A percentile compares a stretch with the other conserved stretches of the same genome.
Conservation (phyloP, 2,888 invertebrate species). For the Scelioninae gen. 2 region DNA sequence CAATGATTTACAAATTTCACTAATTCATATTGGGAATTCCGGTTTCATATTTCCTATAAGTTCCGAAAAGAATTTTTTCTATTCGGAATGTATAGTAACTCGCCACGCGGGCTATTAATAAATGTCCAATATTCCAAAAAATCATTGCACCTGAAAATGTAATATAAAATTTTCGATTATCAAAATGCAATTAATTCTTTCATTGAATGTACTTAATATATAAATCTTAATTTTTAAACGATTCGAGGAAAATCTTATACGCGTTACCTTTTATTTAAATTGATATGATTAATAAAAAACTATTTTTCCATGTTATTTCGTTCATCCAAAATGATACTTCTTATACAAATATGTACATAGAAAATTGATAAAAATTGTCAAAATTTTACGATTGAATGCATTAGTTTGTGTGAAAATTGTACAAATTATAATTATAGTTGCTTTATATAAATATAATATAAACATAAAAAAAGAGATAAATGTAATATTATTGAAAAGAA, state of each 20-base stretch:
- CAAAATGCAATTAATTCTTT: too few relatives aligned
- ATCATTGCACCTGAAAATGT: neutral
- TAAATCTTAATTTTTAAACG: neutral
- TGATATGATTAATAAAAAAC: neutral
- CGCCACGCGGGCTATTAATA: too few relatives aligned
- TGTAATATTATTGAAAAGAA: neutral
- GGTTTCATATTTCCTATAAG: too few relatives aligned
- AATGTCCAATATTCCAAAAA: too few relatives aligned
- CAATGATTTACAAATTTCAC: too few relatives aligned
- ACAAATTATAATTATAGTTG: conserved; percentile 2
- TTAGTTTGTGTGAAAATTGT: conserved; percentile 5
- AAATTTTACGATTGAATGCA: neutral
- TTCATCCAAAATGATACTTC: conserved; percentile 3
- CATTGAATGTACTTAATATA: neutral
- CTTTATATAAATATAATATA: neutral
- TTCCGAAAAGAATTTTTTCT: too few relatives aligned
- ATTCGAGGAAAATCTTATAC: neutral
- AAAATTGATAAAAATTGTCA: conserved; percentile 1
- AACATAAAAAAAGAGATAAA: neutral
- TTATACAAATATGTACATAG: conserved; percentile 2
- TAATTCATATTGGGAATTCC: too few relatives aligned
- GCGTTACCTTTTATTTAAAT: conserved; percentile 1
- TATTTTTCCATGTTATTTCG: neutral
- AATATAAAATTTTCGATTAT: neutral
- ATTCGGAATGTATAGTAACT: too few relatives aligned